Evolutionary conservation across 2,888 invertebrate species (phyloP).

Genomic region (Campoletis raptor): DNA sequence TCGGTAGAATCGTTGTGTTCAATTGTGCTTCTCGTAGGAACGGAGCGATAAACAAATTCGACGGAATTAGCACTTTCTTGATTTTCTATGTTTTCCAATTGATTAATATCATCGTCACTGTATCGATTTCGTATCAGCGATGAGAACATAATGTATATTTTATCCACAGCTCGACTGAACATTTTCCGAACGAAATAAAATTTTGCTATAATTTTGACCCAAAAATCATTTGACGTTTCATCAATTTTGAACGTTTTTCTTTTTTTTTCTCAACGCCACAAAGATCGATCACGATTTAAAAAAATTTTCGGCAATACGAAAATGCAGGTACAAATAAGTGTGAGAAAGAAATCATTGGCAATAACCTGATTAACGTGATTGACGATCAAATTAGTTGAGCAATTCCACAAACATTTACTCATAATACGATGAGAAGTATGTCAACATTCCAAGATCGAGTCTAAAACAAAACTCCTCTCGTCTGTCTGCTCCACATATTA

Average conservation of each 20-base stretch:
- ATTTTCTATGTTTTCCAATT: conserved; percentile 42
- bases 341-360: conserved; percentile 7
- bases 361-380: conserved; percentile 69
- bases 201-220: conserved; percentile 13
- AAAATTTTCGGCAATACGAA: conserved; percentile 31
- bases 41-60: conserved; percentile 67
- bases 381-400: conserved; percentile 67
- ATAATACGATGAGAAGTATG: conserved; percentile 51
- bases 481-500: conserved; percentile 71
- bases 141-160: conserved; percentile 64
- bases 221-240: conserved; percentile 35
- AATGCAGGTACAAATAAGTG: conserved; percentile 44
- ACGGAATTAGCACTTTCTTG: conserved; percentile 52
- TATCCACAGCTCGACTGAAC: conserved; percentile 66
- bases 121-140: conserved; percentile 61
- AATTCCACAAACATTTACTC: conserved; percentile 70
- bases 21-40: conserved; percentile 39
- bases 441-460: conserved; percentile 61
- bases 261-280: conserved; percentile 47
- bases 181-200: conserved; percentile 44
- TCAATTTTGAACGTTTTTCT: conserved; percentile 7
- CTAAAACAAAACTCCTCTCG: conserved; percentile 46
- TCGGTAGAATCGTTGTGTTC: conserved; percentile 60
- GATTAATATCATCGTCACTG: conserved; percentile 25
- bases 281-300: conserved; percentile 30